Evolutionary conservation across 2,888 invertebrate species (phyloP).

Genomic region (Lasioglossum figueresi): DNA sequence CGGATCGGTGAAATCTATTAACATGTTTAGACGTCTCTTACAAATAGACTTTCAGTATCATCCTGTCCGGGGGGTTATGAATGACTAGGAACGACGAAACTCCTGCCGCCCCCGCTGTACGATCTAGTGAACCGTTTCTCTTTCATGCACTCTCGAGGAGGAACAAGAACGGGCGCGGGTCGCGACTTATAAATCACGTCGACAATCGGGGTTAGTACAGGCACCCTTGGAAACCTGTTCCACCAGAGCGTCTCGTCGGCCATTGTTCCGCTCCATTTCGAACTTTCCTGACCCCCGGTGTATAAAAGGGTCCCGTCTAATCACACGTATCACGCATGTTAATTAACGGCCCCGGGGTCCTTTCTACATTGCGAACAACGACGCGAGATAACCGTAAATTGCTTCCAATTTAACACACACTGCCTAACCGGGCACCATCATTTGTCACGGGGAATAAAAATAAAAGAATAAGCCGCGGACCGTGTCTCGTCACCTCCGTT

Average conservation of each 20-base stretch:
- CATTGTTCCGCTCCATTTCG: constrained; percentile 66
- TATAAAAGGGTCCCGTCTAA: constrained; percentile 63
- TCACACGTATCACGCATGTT: constrained; percentile 64
- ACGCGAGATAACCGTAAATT: constrained; percentile 55
- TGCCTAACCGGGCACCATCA: constrained; percentile 24
- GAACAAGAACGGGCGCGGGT: constrained; percentile 41
- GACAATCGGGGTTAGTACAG: constrained; percentile 71
- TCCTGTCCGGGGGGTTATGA: constrained; percentile 1
- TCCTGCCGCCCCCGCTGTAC: constrained; percentile 1
- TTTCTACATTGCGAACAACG: constrained; percentile 44
- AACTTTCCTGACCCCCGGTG: constrained; percentile 68
- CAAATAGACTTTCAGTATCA: constrained; percentile 12
- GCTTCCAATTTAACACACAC: constrained; percentile 54
- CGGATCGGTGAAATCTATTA: constrained; percentile 8
- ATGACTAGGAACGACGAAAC: constrained; percentile 36
- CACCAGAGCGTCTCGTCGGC: constrained; percentile 64
- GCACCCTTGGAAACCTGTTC: constrained; percentile 73
- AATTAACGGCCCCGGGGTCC: constrained; percentile 51
- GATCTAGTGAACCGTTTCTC: constrained; percentile 46
- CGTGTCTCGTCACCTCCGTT: constrained; percentile 13
- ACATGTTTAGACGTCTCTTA: constrained; percentile 1
- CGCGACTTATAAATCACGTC: constrained; percentile 73
- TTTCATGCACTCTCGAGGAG: constrained; percentile 35
- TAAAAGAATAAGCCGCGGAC: constrained; percentile 26
- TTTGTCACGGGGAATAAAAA: constrained; percentile 23